These are phyloP conservation scores for Balearica regulorum DNA, from an alignment of 2,797 vertebrate species.

Conservation along the genomic window DNA sequence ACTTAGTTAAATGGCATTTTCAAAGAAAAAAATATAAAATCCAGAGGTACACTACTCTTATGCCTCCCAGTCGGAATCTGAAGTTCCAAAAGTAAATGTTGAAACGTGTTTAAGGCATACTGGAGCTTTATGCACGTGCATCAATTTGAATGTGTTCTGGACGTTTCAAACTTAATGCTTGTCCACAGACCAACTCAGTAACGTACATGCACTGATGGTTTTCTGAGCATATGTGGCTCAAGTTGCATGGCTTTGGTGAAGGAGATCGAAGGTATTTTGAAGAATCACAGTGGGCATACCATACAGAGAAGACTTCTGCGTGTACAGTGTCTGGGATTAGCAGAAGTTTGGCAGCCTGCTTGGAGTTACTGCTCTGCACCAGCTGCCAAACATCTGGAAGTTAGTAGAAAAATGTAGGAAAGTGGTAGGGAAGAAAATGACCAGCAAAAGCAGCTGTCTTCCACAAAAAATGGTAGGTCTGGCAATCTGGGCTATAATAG, in stretches of 20 bases:
- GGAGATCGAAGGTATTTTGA: background rate
- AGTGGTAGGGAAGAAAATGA: constrained; percentile 6
- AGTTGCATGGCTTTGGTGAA: background rate
- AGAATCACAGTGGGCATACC: background rate
- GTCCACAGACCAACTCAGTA: background rate
- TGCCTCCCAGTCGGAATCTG: background rate
- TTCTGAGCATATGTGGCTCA: background rate
- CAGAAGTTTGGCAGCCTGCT: background rate
- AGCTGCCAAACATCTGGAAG: constrained; percentile 28
- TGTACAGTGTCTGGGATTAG: background rate
- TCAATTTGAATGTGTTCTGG: background rate
- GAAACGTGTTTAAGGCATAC: background rate
- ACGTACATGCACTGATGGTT: background rate
- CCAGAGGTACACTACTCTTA: background rate
- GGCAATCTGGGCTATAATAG: background rate
- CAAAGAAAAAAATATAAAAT: background rate
- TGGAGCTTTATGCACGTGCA: background rate
- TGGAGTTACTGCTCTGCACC: background rate
- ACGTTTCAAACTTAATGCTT: background rate
- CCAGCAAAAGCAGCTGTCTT: background rate
- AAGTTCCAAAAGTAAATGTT: background rate
- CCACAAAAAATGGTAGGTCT: background rate
- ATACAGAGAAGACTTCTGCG: background rate
- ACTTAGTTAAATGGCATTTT: background rate
- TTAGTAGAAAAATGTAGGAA: background rate